phyloP scores from a whole-genome alignment of 2,113 vertebrate species.

The Larimichthys polyactis region DNA sequence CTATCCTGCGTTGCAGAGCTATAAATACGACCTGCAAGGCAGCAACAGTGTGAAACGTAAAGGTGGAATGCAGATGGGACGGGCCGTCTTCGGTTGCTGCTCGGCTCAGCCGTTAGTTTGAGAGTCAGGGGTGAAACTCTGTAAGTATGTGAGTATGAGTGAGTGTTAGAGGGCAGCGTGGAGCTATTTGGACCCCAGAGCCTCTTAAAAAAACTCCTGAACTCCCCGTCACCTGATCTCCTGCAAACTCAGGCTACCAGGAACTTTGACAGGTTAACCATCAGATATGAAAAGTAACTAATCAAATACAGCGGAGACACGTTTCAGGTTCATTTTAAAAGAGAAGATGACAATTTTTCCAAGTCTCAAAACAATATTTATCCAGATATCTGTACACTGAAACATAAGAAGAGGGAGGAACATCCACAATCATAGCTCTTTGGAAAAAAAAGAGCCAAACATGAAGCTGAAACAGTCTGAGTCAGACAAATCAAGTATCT shows the following conservation, averaged over 20 bases:
- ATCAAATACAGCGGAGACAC: not conserved
- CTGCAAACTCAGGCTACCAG: not conserved
- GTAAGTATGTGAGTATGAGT: not conserved
- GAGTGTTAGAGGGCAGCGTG: not conserved
- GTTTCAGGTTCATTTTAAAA: not conserved
- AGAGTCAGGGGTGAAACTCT: conserved; percentile 26
- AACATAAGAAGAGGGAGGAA: too few relatives aligned
- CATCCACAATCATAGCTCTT: too few relatives aligned
- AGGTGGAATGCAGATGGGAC: conserved; percentile 53
- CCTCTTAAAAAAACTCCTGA: conserved; percentile 33
- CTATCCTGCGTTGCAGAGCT: conserved; percentile 51
- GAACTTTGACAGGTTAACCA: not conserved
- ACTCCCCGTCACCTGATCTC: conserved; percentile 39
- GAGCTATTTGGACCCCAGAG: conserved; percentile 14
- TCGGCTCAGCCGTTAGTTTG: conserved; percentile 15
- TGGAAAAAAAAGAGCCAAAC: not conserved
- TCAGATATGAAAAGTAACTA: not conserved
- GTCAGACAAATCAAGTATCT: too few relatives aligned
- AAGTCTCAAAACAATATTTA: not conserved
- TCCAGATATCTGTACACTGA: not conserved
- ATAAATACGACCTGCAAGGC: conserved; percentile 72
- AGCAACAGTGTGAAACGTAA: conserved; percentile 55
- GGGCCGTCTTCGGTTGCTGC: conserved; percentile 48
- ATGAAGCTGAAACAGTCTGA: not conserved
- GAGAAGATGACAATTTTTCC: not conserved